Conservation (phyloP, 1,140 invertebrate species). For the Drosophila trapezifrons region DNA sequence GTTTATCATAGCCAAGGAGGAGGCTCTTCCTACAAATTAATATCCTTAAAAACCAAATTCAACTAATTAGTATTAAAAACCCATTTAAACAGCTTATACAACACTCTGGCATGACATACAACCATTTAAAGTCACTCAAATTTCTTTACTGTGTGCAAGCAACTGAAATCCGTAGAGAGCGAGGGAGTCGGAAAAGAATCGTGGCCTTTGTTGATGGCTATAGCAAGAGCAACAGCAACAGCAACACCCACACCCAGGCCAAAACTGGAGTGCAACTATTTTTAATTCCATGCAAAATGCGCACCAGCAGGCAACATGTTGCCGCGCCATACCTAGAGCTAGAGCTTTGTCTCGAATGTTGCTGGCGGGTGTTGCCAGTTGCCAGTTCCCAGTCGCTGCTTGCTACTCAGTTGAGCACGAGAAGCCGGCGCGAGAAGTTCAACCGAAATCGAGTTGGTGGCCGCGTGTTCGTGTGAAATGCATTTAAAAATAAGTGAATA, state of each 20-base stretch:
- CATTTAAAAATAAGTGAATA: slow-evolving; percentile 50
- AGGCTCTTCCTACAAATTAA: not conserved
- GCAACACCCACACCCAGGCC: slow-evolving; percentile 58
- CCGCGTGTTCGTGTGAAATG: slow-evolving; percentile 9
- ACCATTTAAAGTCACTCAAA: slow-evolving; percentile 3
- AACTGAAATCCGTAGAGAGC: slow-evolving; percentile 21
- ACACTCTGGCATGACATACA: not conserved
- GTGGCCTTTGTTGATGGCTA: slow-evolving; percentile 61
- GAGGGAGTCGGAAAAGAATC: slow-evolving; percentile 55
- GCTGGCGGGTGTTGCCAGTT: slow-evolving; percentile 27
- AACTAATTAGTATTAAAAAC: not conserved
- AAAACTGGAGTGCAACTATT: slow-evolving; percentile 76
- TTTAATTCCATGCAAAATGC: slow-evolving; percentile 72
- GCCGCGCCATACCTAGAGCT: slow-evolving; percentile 10
- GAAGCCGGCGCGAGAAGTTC: slow-evolving; percentile 63
- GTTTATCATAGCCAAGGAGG: not conserved
- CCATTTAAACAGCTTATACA: not conserved
- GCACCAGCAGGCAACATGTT: slow-evolving; percentile 66
- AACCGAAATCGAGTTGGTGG: slow-evolving; percentile 3
- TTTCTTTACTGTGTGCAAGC: slow-evolving; percentile 12
- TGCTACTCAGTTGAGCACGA: slow-evolving; percentile 44
- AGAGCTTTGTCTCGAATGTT: slow-evolving; percentile 37
- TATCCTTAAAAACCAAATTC: not conserved
- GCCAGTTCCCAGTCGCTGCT: slow-evolving; percentile 22
- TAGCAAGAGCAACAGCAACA: slow-evolving; percentile 30